Evolutionary conservation across 2,888 invertebrate genomes (phyloP).

Genomic region (Cryptus viduatorius): DNA sequence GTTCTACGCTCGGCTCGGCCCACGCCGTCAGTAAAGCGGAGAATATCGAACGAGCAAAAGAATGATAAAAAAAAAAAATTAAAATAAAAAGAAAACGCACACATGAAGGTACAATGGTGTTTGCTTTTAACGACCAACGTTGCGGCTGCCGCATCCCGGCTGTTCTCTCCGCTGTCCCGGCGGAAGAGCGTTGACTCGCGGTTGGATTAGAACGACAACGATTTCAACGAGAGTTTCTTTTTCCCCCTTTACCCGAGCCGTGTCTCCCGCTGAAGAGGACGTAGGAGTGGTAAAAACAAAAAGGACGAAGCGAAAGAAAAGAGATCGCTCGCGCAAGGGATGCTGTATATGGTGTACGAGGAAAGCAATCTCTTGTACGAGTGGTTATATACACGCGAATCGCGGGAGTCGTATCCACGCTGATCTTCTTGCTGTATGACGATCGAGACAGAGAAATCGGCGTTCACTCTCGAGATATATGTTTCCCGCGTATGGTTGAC

Average conservation of each 20-base stretch:
- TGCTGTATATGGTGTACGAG: conserved; percentile 36
- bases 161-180: neutral
- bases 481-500: conserved; percentile 15
- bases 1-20: conserved; percentile 30
- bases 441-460: conserved; percentile 12
- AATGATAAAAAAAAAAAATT: conserved; percentile 10
- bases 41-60: conserved; percentile 1
- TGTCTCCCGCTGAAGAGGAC: conserved; percentile 2
- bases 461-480: neutral
- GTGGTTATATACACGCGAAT: conserved; percentile 8
- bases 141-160: conserved; percentile 1
- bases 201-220: conserved; percentile 41
- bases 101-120: neutral
- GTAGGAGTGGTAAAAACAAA: conserved; percentile 27
- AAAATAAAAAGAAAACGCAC: neutral
- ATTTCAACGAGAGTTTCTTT: conserved; percentile 33
- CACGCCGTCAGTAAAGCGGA: conserved; percentile 52
- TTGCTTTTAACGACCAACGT: conserved; percentile 19
- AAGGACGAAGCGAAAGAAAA: neutral
- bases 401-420: conserved; percentile 30
- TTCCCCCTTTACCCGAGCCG: neutral
- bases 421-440: conserved; percentile 1
- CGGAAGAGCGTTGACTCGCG: conserved; percentile 23
- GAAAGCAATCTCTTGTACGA: conserved; percentile 23
- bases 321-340: conserved; percentile 17